Base-by-base conservation (phyloP, 2,113 vertebrate species). In the Pimephales promelas region DNA sequence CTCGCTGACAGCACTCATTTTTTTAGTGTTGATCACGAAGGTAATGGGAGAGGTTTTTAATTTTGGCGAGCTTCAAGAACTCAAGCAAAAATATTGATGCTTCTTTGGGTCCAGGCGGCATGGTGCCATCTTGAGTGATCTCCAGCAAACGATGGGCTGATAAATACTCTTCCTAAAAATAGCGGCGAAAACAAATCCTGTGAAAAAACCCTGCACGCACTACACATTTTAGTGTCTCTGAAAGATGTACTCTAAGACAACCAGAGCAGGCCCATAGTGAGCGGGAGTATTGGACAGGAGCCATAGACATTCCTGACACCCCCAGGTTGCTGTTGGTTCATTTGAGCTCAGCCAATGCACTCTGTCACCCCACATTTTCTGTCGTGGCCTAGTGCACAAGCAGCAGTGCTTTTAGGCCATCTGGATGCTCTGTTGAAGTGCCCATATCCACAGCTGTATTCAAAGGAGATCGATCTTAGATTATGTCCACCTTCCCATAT, bases 321-420 rank as follows among this genome's bases (percentile, higher is more conserved):
- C 83, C 92, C 91, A 92, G 92, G 93, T 93, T 94, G 92, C 92
- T 87, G 89, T 93, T 94, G 92, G 93, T 94, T 94, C 92, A 93
- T 93, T 92, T 92, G 88, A 93, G 93, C 93, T 91, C 93, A 94
- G 92, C 90, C 88, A 85, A 87, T 93, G 94, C 89, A 94, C 94
- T 94, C 94, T 89, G 88, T 94, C 93, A 94, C 93, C 93, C 93
- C 92, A 72, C 86, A 59, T 84, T 83, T 87, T 80, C 83, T 81
- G 40, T 70, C 75, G 56, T 68, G 77, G 68, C 76, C 61, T 80
- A 34, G 83, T 80, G 66, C 83, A 80, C 75, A 87, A 83, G 83
- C 78, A 84, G 72, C 20, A 83, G 83, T 81, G 84, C 79, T 85
- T 81, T 70, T 77, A 74, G 77, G 47, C 78, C 59, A 36, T 79